Evolutionary conservation across 2,888 invertebrate species (phyloP).

Genomic region (Holacanthella duospinosa): DNA sequence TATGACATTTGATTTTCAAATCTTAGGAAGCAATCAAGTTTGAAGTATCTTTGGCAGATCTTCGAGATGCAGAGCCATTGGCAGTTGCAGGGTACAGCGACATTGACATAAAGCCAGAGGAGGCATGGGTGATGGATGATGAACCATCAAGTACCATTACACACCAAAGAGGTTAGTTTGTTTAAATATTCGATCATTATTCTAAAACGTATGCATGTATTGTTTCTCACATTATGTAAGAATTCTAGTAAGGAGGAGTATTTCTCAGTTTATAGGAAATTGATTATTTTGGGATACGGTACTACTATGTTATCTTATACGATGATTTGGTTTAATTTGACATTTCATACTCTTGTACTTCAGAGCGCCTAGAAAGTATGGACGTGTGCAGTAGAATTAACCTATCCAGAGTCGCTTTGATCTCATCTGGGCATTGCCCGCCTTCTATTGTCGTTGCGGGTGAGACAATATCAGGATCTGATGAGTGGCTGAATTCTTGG

Average conservation of each 20-base stretch:
- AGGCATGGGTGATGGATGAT: conserved; percentile 39
- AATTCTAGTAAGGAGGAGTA: not conserved
- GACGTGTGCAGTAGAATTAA: not conserved
- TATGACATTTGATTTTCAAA: conserved; percentile 15
- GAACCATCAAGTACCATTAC: conserved; percentile 2
- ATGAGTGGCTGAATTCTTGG: conserved; percentile 13
- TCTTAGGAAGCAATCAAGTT: conserved; percentile 47
- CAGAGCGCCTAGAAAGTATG: not conserved
- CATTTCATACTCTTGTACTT: not conserved
- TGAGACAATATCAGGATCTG: conserved; percentile 11
- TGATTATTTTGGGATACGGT: too few relatives aligned
- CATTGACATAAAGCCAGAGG: conserved; percentile 39
- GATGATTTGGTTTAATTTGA: too few relatives aligned
- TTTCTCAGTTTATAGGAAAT: not conserved
- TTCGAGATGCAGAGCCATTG: conserved; percentile 16
- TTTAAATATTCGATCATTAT: not conserved
- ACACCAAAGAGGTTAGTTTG: too few relatives aligned
- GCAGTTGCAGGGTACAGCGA: conserved; percentile 25
- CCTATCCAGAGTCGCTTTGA: not conserved
- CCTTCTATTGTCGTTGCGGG: conserved; percentile 29
- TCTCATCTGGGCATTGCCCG: not conserved
- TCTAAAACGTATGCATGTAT: not conserved
- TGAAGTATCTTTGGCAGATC: conserved; percentile 39
- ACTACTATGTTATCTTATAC: too few relatives aligned
- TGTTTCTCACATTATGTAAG: not conserved